These are phyloP conservation scores for Agrypnia vestita DNA, from an alignment of 1,140 invertebrate genomes.

Conservation along the genomic window DNA sequence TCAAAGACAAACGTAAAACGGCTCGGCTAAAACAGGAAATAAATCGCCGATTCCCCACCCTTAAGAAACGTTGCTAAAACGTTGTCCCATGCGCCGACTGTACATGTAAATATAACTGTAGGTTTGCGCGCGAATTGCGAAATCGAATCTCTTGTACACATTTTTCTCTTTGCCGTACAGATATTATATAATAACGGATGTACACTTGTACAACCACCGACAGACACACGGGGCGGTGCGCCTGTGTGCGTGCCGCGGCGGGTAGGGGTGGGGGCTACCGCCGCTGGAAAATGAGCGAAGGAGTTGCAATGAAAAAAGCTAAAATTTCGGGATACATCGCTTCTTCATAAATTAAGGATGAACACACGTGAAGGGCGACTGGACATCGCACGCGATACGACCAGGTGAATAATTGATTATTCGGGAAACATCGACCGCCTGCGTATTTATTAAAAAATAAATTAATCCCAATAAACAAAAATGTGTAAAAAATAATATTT, in stretches of 20 bases:
- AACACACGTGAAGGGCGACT: too few species aligned
- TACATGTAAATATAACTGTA: slow-evolving; percentile 24
- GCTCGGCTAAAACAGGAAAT: too few species aligned
- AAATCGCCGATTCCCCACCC: too few species aligned
- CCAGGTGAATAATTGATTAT: too few species aligned
- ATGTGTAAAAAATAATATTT: too few species aligned
- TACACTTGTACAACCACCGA: slow-evolving; percentile 11
- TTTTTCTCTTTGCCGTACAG: slow-evolving; percentile 57
- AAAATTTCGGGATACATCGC: slow-evolving; percentile 9
- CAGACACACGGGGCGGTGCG: slow-evolving; percentile 2
- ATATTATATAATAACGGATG: slow-evolving; percentile 51
- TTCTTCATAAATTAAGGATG: background rate
- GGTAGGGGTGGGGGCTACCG: background rate
- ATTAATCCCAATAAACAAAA: too few species aligned
- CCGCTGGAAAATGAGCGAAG: slow-evolving; percentile 45
- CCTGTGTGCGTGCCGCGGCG: slow-evolving; percentile 14
- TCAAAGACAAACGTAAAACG: too few species aligned
- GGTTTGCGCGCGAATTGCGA: slow-evolving; percentile 56
- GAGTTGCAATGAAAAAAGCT: slow-evolving; percentile 15
- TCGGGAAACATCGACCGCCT: too few species aligned
- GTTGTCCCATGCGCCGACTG: background rate
- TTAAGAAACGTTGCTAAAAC: background rate
- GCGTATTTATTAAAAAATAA: too few species aligned
- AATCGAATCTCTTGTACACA: slow-evolving; percentile 60
- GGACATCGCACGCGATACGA: too few species aligned